Base-by-base conservation (phyloP, 2,888 invertebrate species). In the Nysson spinosus region DNA sequence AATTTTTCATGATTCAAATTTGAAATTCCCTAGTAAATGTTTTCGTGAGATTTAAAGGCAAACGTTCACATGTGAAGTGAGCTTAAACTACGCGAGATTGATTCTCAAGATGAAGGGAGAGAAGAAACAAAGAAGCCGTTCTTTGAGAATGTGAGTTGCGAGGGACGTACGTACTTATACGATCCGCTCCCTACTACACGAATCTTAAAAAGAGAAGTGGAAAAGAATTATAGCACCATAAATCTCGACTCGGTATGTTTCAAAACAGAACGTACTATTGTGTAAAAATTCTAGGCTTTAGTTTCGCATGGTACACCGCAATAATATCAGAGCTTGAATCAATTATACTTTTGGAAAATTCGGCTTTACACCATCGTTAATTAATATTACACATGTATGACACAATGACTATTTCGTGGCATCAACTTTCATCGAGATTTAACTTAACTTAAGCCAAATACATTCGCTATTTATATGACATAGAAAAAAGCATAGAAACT, bases 81-180 rank as follows among this genome's bases (percentile, higher is more conserved):
- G 54, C 54, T 54, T 60, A 49, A 58, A 44, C 43, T 32, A 43
- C 44, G 56, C 30, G 55, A 60, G 69, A 69, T 58, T 62, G 57
- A 54, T 60, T 24, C 67, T n/a, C 46, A 6, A 16, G 42, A 11
- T n/a, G 34, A 44, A 37, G 30, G 28, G 47, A 19, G 47, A 49
- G 50, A 54, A 37, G 60, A 73, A 73, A 69, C 61, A 64, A 69
- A 69, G 69, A 69, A 55, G 52, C 57, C 63, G 46, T 58, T 63
- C 62, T 58, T 46, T 69, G 37, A 19, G 44, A 14, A 46, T 50
- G 56, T 42, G 46, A 28, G 16, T 35, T 32, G 34, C 52, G 43
- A 60, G 40, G 54, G 49, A 32, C 32, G 12, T 14, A 6, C 20
- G 37, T 32, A 40, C 24, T 26, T 24, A 44, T 43, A 30, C 37